phyloP scores from a whole-genome alignment of 2,888 invertebrate genomes.

The Scrobipalpa atriplicella region DNA sequence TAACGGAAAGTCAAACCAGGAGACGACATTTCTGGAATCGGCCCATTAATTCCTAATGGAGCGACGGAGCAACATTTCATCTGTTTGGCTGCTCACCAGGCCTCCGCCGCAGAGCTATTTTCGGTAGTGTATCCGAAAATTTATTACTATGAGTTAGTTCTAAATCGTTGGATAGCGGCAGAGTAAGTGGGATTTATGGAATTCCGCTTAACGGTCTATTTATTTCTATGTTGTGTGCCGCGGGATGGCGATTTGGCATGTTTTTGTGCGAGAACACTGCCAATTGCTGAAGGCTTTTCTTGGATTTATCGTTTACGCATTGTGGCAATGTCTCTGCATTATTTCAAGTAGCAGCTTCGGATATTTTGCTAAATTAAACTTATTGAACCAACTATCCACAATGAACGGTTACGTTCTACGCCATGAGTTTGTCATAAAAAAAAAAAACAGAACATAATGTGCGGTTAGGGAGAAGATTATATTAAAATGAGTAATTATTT shows the following conservation, averaged over 20 bases:
- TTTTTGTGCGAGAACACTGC: slow-evolving; percentile 33
- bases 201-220: slow-evolving; percentile 64
- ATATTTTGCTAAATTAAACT: too few relatives aligned
- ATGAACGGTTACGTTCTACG: too few relatives aligned
- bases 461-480: too few relatives aligned
- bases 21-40: slow-evolving; percentile 80
- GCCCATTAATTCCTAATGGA: slow-evolving; percentile 81
- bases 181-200: slow-evolving; percentile 75
- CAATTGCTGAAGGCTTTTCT: slow-evolving; percentile 28
- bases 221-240: slow-evolving; percentile 48
- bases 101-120: slow-evolving; percentile 73
- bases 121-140: slow-evolving; percentile 74
- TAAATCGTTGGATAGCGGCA: slow-evolving; percentile 74
- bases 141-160: slow-evolving; percentile 78
- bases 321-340: slow-evolving; percentile 10
- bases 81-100: slow-evolving; percentile 78
- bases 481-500: too few relatives aligned
- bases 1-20: slow-evolving; percentile 64
- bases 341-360: background rate
- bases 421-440: too few relatives aligned
- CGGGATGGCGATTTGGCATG: slow-evolving; percentile 35
- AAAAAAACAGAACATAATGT: too few relatives aligned
- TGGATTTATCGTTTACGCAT: slow-evolving; percentile 23
- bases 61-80: slow-evolving; percentile 76
- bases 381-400: too few relatives aligned